These are phyloP conservation scores for Saccopteryx leptura DNA, from an alignment of 2,113 vertebrate species.

Conservation along the genomic window DNA sequence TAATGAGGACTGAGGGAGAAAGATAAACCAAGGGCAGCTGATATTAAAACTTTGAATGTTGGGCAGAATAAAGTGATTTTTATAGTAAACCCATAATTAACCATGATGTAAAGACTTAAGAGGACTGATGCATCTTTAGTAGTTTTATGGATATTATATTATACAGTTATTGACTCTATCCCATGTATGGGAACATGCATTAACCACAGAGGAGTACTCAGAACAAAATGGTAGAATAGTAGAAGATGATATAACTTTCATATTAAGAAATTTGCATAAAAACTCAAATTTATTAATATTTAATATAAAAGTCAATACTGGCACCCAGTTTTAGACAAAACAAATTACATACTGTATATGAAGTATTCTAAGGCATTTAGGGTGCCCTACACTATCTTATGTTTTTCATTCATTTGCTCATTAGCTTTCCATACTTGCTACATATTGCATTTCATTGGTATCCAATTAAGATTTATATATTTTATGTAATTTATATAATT, in stretches of 20 bases:
- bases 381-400: background rate
- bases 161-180: background rate
- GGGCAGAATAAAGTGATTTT: background rate
- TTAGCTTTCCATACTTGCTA: background rate
- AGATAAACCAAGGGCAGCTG: background rate
- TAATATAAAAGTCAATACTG: background rate
- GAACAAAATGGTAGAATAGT: background rate
- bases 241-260: background rate
- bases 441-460: background rate
- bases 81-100: background rate
- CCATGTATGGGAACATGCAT: fast-evolving
- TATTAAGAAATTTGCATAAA: background rate
- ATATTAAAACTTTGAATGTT: background rate
- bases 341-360: background rate
- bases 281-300: conserved; percentile 27
- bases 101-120: background rate
- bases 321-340: background rate
- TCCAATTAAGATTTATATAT: background rate
- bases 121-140: background rate
- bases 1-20: background rate
- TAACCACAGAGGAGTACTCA: background rate
- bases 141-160: background rate
- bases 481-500: conserved; percentile 5
- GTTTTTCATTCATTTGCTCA: background rate
- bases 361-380: background rate